Evolutionary conservation across 1,140 invertebrate genomes (phyloP).

Genomic region (Helicoverpa zea): DNA sequence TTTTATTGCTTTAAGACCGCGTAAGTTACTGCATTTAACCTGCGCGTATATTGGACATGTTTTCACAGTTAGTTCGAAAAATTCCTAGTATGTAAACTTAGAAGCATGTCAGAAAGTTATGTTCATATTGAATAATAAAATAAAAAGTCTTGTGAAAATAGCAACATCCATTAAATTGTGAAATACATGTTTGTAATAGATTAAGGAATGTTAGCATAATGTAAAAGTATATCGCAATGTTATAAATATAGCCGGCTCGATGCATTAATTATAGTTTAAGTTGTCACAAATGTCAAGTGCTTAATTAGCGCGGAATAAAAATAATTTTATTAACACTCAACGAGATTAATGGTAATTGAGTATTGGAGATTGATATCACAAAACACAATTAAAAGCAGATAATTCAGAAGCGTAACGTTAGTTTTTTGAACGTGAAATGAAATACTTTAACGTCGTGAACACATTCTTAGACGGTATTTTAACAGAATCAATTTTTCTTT

Average conservation of each 20-base stretch:
- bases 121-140: no score
- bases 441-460: background rate
- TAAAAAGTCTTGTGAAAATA: no score
- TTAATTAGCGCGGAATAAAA: background rate
- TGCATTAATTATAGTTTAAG: no score
- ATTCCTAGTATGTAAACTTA: background rate
- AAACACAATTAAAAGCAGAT: background rate
- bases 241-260: no score
- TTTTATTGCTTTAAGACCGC: slow-evolving; percentile 14
- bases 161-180: no score
- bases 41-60: background rate
- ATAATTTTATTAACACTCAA: background rate
- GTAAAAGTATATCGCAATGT: no score
- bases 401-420: slow-evolving; percentile 2
- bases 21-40: slow-evolving; percentile 15
- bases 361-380: background rate
- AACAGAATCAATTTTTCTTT: background rate
- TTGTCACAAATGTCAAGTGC: background rate
- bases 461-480: no score
- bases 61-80: background rate
- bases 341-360: slow-evolving; percentile 1
- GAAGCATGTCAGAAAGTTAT: background rate
- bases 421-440: background rate
- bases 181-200: no score
- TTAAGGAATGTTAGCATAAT: no score